phyloP scores from a whole-genome alignment of 2,797 vertebrate genomes.

The Danio aesculapii region DNA sequence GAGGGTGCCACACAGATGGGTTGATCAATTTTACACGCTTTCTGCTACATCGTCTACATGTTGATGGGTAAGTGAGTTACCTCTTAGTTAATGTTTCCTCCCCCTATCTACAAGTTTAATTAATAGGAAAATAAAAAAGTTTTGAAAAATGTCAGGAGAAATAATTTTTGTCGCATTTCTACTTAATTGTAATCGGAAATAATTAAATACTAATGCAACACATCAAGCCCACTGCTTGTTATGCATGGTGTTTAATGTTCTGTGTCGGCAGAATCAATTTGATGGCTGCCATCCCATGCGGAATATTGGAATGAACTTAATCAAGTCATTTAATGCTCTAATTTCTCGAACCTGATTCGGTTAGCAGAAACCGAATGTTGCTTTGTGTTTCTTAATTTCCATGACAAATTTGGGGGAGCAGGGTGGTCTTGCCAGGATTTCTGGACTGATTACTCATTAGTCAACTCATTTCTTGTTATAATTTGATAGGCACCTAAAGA shows the following conservation, averaged over 20 bases:
- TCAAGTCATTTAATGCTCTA: conserved; percentile 55
- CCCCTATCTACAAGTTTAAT: background rate
- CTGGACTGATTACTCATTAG: conserved; percentile 51
- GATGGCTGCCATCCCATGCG: conserved; percentile 35
- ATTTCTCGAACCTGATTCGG: conserved; percentile 70
- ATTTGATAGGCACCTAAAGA: background rate
- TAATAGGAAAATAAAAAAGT: background rate
- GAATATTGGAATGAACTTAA: conserved; percentile 52
- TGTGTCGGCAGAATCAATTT: conserved; percentile 58
- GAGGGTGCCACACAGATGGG: conserved; percentile 38
- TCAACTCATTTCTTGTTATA: conserved; percentile 7
- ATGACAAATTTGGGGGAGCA: conserved; percentile 77
- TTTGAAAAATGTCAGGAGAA: background rate
- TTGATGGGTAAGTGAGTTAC: background rate
- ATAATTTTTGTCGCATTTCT: background rate
- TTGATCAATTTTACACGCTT: conserved; percentile 43
- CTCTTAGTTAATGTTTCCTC: background rate
- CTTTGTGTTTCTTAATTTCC: conserved; percentile 76
- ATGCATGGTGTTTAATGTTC: conserved; percentile 52
- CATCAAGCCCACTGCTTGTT: conserved; percentile 50
- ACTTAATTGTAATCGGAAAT: conserved; percentile 29
- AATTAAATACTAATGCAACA: conserved; percentile 45
- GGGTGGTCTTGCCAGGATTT: conserved; percentile 70
- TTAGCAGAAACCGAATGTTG: conserved; percentile 44
- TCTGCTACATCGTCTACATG: conserved; percentile 6